Conservation (phyloP, 2,888 invertebrate species). For the Cosmia trapezina region DNA sequence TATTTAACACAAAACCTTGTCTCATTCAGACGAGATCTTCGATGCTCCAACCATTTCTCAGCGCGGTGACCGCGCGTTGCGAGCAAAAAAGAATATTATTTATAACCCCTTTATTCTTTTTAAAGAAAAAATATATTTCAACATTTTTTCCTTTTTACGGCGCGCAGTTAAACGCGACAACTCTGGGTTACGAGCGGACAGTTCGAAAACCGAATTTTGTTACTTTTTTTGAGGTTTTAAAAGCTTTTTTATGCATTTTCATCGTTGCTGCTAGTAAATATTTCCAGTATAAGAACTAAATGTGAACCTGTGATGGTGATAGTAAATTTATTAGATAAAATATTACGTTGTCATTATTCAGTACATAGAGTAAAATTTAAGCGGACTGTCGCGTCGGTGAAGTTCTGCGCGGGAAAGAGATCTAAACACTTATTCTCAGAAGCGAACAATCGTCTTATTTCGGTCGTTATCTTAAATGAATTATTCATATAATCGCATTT, state of each 20-base stretch:
- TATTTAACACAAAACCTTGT: slow-evolving; percentile 59
- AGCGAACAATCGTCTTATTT: slow-evolving; percentile 86
- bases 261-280: slow-evolving; percentile 15
- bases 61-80: slow-evolving; percentile 61
- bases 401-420: slow-evolving; percentile 67
- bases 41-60: slow-evolving; percentile 52
- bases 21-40: slow-evolving; percentile 64
- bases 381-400: slow-evolving; percentile 38
- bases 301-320: not conserved
- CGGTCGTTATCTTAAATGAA: slow-evolving; percentile 83
- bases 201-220: slow-evolving; percentile 69
- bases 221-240: slow-evolving; percentile 45
- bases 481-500: slow-evolving; percentile 86
- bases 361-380: not conserved
- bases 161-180: slow-evolving; percentile 78
- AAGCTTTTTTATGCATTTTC: slow-evolving; percentile 41
- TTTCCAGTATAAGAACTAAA: slow-evolving; percentile 5
- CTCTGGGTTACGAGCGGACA: slow-evolving; percentile 75
- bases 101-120: slow-evolving; percentile 78
- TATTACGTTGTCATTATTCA: slow-evolving; percentile 18
- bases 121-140: slow-evolving; percentile 72
- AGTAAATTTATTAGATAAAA: slow-evolving; percentile 1
- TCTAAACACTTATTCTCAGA: slow-evolving; percentile 80
- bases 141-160: slow-evolving; percentile 73
- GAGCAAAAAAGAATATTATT: slow-evolving; percentile 78